Evolutionary conservation across 92 coral and sea anemone genomes (phyloP), one percentile per base, ranked within the genome.

Genomic region (Bergia sp.): DNA sequence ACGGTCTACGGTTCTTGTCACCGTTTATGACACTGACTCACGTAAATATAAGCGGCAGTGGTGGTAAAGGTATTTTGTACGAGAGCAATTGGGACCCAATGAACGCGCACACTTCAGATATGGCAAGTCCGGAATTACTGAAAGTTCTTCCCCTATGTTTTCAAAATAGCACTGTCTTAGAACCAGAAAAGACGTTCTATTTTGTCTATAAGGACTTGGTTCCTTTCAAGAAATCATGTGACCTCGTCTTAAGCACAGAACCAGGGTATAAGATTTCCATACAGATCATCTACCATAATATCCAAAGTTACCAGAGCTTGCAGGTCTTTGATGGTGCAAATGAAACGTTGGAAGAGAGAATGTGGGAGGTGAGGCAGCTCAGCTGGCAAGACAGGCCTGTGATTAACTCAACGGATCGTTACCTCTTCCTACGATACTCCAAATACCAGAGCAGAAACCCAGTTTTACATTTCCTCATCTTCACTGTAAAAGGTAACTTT

Each of bases 401-500:
- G 5, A 90, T 93, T 41, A 93, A 86, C 76, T 86, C 91, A 2
- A 50, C 91, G 1, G 43, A 75, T 6, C 75, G 83, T 0, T 37
- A 79, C 5, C 81, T 89, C 37, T 64, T 86, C 58, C 74, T 93
- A 73, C 86, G 83, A 1, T 66, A 92, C 44, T 21, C 53, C 39
- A 89, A 89, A 65, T 21, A 36, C 36, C 53, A 44, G 40, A 37
- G 57, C 2, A 18, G 47, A 8, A 47, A 73, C 1, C 75, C 73
- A 23, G 86, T 58, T 0, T 67, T 89, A n/a, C 44, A 86, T 39
- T 90, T 89, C 79, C 37, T 93, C 0, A 73, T 92, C 55, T 91
- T 89, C 39, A 89, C 96, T 39, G 90, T 86, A 11, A 82, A 82
- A 93, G 96, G 96, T 93, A 16, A 82, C 82, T 39, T 2, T 21